These are phyloP conservation scores for Anarrhichthys ocellatus DNA, from an alignment of 2,113 vertebrate species.

Conservation along the genomic window DNA sequence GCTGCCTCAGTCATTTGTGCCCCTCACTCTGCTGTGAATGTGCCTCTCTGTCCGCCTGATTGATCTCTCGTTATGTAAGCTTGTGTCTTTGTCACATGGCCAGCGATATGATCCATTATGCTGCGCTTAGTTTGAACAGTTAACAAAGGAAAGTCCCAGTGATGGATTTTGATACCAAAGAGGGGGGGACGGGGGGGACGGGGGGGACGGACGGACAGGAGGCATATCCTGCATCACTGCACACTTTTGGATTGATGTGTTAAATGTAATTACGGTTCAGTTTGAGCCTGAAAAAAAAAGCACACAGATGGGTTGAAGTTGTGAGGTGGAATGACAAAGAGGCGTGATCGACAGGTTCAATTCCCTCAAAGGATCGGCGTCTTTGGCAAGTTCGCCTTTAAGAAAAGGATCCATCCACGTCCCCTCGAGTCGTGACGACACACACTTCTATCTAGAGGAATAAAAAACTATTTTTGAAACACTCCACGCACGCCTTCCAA, in stretches of 20 bases:
- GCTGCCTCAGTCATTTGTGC: not conserved
- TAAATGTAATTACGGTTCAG: constrained; percentile 7
- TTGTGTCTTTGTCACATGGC: constrained; percentile 40
- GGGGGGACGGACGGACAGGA: not conserved
- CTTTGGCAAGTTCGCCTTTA: constrained; percentile 70
- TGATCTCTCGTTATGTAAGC: constrained; percentile 56
- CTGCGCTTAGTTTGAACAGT: constrained; percentile 61
- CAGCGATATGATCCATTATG: constrained; percentile 50
- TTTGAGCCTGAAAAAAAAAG: constrained; percentile 13
- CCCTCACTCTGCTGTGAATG: constrained; percentile 25
- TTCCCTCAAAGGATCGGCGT: constrained; percentile 41
- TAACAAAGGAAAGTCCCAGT: constrained; percentile 53
- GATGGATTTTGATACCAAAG: constrained; percentile 31
- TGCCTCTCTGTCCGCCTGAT: constrained; percentile 50
- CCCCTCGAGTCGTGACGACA: constrained; percentile 70
- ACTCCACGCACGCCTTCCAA: constrained; percentile 43
- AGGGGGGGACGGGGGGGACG: constrained; percentile 1
- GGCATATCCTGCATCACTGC: constrained; percentile 17
- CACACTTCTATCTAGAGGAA: constrained; percentile 70
- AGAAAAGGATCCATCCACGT: constrained; percentile 74
- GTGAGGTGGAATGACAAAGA: constrained; percentile 9
- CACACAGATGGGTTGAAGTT: constrained; percentile 12
- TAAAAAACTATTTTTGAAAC: constrained; percentile 76
- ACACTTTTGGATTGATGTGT: constrained; percentile 17
- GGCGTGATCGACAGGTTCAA: constrained; percentile 52